Base-by-base conservation (phyloP, 2,113 vertebrate species). In the Egretta garzetta region DNA sequence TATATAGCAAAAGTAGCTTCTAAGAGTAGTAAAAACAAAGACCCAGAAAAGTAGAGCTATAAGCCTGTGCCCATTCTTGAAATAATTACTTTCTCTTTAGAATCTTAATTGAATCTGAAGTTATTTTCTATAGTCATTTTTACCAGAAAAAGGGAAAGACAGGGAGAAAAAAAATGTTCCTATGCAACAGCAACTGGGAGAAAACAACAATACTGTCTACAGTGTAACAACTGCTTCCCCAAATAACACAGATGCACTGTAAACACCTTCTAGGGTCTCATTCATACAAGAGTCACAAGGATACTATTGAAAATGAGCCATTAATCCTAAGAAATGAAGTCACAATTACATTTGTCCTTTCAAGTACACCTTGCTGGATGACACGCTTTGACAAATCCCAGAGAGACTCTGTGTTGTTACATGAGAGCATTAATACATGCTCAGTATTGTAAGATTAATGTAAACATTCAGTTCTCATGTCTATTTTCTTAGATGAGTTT, bases 221-320 rank as follows among this genome's bases (percentile, higher is more conserved):
- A 76, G 8, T 22, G 8, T 6, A 72, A 63, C 14, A 67, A 30
- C 3, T 37, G 19, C 26, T 92, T 53, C 35, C 22, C 45, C 59
- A 90, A n/a, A 52, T 4, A 81, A 56, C 14, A 68, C 43, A 88
- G 32, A 32, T 41, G 39, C 19, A 77, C 17, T 47, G 26, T 11
- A 32, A 73, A 56, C 50, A 70, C 12, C 28, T 28, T 52, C 35
- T 53, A 58, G 26, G 28, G 55, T 33, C 32, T 73, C 20, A 6
- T 2, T 77, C 4, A 37, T 18, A 28, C 14, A 60, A 13, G 43
- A 89, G 19, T 26, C 67, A 64, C n/a, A 70, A 77, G 19, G 35
- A n/a, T n/a, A 43, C 22, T 39, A 30, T 0, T 64, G 35, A 66
- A 81, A 64, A 49, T 5, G 6, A 19, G 2, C 18, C 11, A 37